phyloP scores from a whole-genome alignment of 2,113 vertebrate species.

The Cinclus cinclus region DNA sequence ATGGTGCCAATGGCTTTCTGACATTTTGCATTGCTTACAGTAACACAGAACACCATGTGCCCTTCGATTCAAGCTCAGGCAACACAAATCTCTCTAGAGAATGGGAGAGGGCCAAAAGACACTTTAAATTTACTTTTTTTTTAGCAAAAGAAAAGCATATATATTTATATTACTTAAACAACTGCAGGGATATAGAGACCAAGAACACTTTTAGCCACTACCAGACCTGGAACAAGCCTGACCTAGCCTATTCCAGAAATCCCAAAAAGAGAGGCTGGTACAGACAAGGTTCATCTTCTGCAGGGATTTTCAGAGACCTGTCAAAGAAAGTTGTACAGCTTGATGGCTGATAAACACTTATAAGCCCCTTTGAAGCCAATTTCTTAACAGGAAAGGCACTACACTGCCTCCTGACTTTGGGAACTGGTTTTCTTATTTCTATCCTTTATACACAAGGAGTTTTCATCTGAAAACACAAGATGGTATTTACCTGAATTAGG shows the following conservation, averaged over 20 bases:
- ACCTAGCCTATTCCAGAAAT: background rate
- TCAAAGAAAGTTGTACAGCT: background rate
- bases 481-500: background rate
- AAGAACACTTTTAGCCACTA: background rate
- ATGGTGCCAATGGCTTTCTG: background rate
- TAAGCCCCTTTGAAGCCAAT: background rate
- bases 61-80: background rate
- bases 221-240: background rate
- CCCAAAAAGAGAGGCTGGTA: background rate
- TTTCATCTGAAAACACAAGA: background rate
- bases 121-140: background rate
- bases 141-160: background rate
- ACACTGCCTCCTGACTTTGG: background rate
- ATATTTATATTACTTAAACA: background rate
- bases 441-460: background rate
- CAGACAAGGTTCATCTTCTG: background rate
- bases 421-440: background rate
- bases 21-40: background rate
- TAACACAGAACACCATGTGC: background rate
- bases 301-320: background rate
- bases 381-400: background rate
- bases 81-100: background rate
- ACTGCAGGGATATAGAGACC: background rate
- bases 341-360: background rate
- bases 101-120: background rate